Evolutionary conservation across 1,140 invertebrate species (phyloP), one percentile per base, ranked within the genome.

Genomic region (Pissodes strobi): DNA sequence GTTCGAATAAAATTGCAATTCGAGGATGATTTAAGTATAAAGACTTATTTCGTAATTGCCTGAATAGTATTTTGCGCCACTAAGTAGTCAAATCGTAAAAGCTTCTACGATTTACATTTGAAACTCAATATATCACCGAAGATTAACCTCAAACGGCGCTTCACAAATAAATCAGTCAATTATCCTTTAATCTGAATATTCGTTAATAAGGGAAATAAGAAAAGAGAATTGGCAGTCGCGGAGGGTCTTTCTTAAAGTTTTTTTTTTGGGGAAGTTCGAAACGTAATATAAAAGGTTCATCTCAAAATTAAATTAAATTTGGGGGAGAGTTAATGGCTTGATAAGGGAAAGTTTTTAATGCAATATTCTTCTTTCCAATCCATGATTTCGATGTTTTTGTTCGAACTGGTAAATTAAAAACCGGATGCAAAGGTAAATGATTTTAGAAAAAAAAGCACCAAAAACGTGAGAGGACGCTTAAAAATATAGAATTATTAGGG

Each of bases 171-270:
- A 58, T 45, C 56, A 45, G 39, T 15, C 56, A 43, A 58, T 58
- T 58, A 58, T 38, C 56, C 34, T 21, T 48, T 46, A 58, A 58
- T 58, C 56, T 58, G 41, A 58, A 58, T 58, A 58, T 58, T 58
- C 56, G 39, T 58, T 58, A 58, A 46, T 46, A 58, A 34, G 56
- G 56, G 56, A 23, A 27, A 18, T 55, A 55, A 43, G 49, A 58
- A 58, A 58, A 46, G 56, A 58, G 46, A 58, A 58, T 58, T 56
- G 30, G 52, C 37, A 13, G 30, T 34, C n/a, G 8, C 9, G 19
- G 22, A 15, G 2, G 12, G 37, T n/a, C n/a, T 55, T 46, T 27
- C 22, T 17, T 22, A 21, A n/a, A 22, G 39, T n/a, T 45, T 58
- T n/a, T 38, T 34, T 19, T 18, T 10, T 3, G n/a, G 34, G 49